Conservation (phyloP, 2,888 invertebrate genomes). For the Xiphydria camelus region DNA sequence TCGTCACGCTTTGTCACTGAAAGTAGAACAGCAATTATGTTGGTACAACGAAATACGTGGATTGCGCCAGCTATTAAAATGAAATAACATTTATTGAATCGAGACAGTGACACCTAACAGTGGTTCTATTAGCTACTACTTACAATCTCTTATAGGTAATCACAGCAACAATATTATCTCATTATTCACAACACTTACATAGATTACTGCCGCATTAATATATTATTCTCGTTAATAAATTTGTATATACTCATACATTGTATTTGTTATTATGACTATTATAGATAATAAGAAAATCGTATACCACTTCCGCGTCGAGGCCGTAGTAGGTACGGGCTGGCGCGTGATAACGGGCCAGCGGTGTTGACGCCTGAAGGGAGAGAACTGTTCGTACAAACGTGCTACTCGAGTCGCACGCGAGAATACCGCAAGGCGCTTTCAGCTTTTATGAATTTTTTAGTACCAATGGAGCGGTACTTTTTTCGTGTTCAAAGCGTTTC, state of each 20-base stretch:
- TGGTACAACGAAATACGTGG: no score
- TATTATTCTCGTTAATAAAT: constrained; percentile 53
- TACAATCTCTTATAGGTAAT: constrained; percentile 58
- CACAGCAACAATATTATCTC: constrained; percentile 60
- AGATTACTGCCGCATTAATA: constrained; percentile 57
- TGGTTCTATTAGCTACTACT: constrained; percentile 55
- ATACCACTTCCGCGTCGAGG: constrained; percentile 4
- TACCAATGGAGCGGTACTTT: no score
- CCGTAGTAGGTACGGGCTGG: not conserved
- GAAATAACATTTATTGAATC: constrained; percentile 58
- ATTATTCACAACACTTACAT: constrained; percentile 60
- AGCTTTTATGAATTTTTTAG: no score
- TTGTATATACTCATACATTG: constrained; percentile 51
- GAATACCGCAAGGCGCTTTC: no score
- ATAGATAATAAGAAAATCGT: constrained; percentile 35
- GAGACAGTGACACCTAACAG: constrained; percentile 57
- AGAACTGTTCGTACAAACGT: no score
- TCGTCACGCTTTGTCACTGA: no score
- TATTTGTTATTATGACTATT: constrained; percentile 47
- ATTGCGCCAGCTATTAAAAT: no score
- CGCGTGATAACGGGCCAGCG: no score
- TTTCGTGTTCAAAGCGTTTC: no score
- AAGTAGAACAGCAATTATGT: no score
- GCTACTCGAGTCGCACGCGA: no score
- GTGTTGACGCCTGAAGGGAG: no score